Base-by-base conservation (phyloP, 2,113 vertebrate genomes). In the Salvelinus namaycush region DNA sequence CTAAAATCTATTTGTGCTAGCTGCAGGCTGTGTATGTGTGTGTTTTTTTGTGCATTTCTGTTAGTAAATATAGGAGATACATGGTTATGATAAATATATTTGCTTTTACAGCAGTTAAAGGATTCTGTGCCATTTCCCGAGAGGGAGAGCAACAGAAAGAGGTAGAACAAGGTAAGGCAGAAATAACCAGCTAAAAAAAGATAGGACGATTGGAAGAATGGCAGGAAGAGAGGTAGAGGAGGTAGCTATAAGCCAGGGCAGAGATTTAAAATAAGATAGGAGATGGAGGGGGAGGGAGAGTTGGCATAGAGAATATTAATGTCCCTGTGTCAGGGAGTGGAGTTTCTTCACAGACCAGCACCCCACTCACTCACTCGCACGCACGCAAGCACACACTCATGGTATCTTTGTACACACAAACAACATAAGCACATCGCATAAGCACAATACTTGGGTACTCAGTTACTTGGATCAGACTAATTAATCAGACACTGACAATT, bases 51-150 rank as follows among this genome's bases (percentile, higher is more conserved):
- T 79, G 66, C 82, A 74, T 75, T 87, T 80, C 74, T 77, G 71
- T 66, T 59, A 64, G 76, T 67, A 73, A 74, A 84, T 11, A 57
- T 82, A 77, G 70, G 73, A 83, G 80, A 88, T 86, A 82, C 82
- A 87, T 84, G 81, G 82, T 81, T 81, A 84, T 87, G 89, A 91
- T 90, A 86, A 90, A 89, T 91, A 89, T 86, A 89, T 88, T 87
- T 91, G 87, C 90, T 89, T 92, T 89, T 87, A 83, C 86, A 87
- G 85, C 86, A 86, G 86, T 89, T 89, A 86, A 87, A 91, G 82
- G 89, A 89, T 92, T 92, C 90, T 89, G 87, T 90, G 90, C 86
- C 90, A 88, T 90, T 89, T 91, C 89, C 89, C 90, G 89, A 91
- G 90, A 64, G 48, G 51, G 54, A n/a, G 49, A 44, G 80, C 71